phyloP scores from a whole-genome alignment of 2,888 invertebrate species.

The Pycnomerus fuliginosus region DNA sequence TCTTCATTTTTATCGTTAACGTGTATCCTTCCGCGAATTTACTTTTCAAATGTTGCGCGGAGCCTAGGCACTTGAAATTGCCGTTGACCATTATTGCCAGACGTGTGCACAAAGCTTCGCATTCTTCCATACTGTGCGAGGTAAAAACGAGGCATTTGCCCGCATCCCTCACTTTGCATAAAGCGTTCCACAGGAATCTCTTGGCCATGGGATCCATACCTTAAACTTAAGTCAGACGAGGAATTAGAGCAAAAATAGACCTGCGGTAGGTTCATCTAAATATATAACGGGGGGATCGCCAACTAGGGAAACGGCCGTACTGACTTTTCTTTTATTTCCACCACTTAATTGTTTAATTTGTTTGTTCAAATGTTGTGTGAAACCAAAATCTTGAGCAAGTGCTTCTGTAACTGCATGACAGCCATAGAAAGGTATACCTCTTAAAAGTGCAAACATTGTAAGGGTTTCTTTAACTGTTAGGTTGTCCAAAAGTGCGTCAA shows the following conservation, averaged over 20 bases:
- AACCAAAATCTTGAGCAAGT: slow-evolving; percentile 52
- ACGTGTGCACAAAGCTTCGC: slow-evolving; percentile 79
- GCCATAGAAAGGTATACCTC: slow-evolving; percentile 50
- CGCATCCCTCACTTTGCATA: slow-evolving; percentile 65
- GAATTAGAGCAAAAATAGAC: no score
- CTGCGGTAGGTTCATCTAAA: slow-evolving; percentile 44
- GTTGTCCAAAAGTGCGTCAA: slow-evolving; percentile 58
- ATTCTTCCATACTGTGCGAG: slow-evolving; percentile 86
- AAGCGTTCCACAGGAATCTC: slow-evolving; percentile 76
- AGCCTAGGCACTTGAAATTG: slow-evolving; percentile 74
- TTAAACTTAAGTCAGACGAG: no score
- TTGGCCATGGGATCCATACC: slow-evolving; percentile 81
- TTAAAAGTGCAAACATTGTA: slow-evolving; percentile 55
- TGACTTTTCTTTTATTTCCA: slow-evolving; percentile 56
- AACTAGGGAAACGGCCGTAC: slow-evolving; percentile 54
- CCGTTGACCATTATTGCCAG: slow-evolving; percentile 87
- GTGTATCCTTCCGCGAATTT: slow-evolving; percentile 68
- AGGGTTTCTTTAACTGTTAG: slow-evolving; percentile 58
- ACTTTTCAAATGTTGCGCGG: slow-evolving; percentile 78
- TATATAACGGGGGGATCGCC: slow-evolving; percentile 55
- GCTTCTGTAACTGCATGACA: slow-evolving; percentile 42
- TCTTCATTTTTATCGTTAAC: slow-evolving; percentile 50
- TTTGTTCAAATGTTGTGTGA: slow-evolving; percentile 48
- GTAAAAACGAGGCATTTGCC: slow-evolving; percentile 79
- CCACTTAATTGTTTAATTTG: slow-evolving; percentile 47